These are phyloP conservation scores for Phaetusa simplex DNA, from an alignment of 2,113 vertebrate genomes.

Conservation along the genomic window DNA sequence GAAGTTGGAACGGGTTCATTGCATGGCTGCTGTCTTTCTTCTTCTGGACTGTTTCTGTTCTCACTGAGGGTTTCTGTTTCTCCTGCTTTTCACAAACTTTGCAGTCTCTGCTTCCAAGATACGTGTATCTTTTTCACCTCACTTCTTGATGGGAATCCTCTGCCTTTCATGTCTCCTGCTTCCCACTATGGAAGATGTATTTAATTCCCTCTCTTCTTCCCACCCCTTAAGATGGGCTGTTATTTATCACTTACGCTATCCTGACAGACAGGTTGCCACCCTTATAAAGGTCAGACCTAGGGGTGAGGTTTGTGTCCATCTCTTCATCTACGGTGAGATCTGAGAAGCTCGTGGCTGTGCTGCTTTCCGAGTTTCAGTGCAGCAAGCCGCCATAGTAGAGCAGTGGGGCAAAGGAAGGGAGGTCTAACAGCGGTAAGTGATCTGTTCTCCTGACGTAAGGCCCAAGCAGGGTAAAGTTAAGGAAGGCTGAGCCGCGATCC, in stretches of 20 bases:
- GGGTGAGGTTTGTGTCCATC: not conserved
- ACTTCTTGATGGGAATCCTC: not conserved
- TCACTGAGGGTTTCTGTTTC: not conserved
- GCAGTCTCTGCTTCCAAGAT: not conserved
- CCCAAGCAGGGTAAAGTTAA: not conserved
- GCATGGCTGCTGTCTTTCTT: not conserved
- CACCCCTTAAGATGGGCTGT: not conserved
- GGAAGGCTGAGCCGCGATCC: not conserved
- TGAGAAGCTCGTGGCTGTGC: not conserved
- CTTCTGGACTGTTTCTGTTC: not conserved
- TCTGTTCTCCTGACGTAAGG: not conserved
- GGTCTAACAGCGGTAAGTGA: not conserved
- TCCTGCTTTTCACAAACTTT: not conserved
- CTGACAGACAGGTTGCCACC: constrained; percentile 1
- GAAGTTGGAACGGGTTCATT: not conserved
- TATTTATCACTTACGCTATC: not conserved
- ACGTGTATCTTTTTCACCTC: not conserved
- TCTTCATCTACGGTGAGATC: not conserved
- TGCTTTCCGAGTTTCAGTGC: not conserved
- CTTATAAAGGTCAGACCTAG: constrained; percentile 4
- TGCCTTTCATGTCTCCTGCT: constrained; percentile 32
- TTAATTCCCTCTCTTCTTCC: not conserved
- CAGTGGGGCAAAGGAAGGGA: not conserved
- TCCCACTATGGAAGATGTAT: not conserved
- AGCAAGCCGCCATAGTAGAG: not conserved